Evolutionary conservation across 2,113 vertebrate species (phyloP).

Genomic region (Spermophilus dauricus): DNA sequence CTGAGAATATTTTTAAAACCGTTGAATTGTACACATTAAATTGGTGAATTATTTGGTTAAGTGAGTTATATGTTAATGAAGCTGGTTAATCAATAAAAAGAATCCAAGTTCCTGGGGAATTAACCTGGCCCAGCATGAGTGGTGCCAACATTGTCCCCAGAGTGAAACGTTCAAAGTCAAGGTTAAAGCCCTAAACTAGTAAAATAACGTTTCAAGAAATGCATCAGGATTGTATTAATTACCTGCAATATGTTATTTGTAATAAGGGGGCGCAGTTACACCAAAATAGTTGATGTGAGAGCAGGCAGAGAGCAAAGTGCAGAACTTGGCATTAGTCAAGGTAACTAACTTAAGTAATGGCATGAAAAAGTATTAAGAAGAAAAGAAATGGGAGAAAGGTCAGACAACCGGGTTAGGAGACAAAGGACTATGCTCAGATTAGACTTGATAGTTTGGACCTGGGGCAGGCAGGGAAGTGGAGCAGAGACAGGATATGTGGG

Average conservation of each 20-base stretch:
- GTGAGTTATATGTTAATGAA: not conserved
- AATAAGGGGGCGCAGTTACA: not conserved
- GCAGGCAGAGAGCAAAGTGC: not conserved
- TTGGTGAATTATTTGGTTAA: not conserved
- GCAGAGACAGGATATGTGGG: not conserved
- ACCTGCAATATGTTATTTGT: not conserved
- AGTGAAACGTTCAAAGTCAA: not conserved
- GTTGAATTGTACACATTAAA: not conserved
- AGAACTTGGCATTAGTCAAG: not conserved
- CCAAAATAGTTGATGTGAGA: not conserved
- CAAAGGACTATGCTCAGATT: not conserved
- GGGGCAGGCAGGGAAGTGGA: not conserved
- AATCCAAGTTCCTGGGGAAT: not conserved
- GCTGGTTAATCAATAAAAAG: not conserved
- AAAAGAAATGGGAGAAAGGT: not conserved
- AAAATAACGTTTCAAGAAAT: not conserved
- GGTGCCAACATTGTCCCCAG: not conserved
- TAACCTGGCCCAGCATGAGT: not conserved
- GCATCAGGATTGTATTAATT: not conserved
- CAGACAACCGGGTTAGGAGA: not conserved
- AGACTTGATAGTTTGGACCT: not conserved
- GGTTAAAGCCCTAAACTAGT: not conserved
- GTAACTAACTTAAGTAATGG: not conserved
- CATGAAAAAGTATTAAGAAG: not conserved
- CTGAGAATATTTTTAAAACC: not conserved